A percentile compares a stretch with the other conserved stretches of the same genome.
Evolutionary conservation across 2,888 invertebrate genomes (phyloP).

Genomic region (Rhingia rostrata): DNA sequence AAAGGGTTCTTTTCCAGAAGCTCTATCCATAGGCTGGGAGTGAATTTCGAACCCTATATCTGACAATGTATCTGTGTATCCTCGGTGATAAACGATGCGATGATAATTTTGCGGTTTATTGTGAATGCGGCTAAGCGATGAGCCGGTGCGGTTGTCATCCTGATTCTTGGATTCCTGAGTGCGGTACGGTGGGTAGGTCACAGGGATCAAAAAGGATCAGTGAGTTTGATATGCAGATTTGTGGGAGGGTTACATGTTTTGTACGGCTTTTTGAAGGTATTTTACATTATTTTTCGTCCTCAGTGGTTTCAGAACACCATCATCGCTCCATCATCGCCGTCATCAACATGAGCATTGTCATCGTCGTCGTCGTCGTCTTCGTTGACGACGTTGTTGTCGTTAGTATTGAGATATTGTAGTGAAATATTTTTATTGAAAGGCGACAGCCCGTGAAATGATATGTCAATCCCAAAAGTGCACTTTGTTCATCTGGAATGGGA

Average conservation of each 20-base stretch:
- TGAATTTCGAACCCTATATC: slow-evolving; percentile 44
- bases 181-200: slow-evolving; percentile 55
- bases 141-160: slow-evolving; percentile 63
- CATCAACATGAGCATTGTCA: slow-evolving; percentile 24
- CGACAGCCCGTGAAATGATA: slow-evolving; percentile 84
- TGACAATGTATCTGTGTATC: slow-evolving; percentile 41
- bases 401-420: slow-evolving; percentile 73
- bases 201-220: slow-evolving; percentile 74
- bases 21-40: slow-evolving; percentile 23
- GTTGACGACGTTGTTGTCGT: slow-evolving; percentile 9
- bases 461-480: slow-evolving; percentile 82
- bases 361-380: slow-evolving; percentile 6
- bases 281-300: slow-evolving; percentile 69
- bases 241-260: slow-evolving; percentile 63
- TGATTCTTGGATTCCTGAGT: too few relatives aligned
- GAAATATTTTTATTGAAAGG: slow-evolving; percentile 83
- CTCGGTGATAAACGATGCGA: slow-evolving; percentile 74
- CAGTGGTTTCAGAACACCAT: slow-evolving; percentile 42
- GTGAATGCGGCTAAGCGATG: slow-evolving; percentile 67
- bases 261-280: slow-evolving; percentile 45
- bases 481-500: slow-evolving; percentile 64
- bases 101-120: slow-evolving; percentile 73
- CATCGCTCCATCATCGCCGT: slow-evolving; percentile 59
- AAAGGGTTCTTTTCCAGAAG: slow-evolving; percentile 51
- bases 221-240: slow-evolving; percentile 74